phyloP scores from a whole-genome alignment of 2,888 invertebrate species.

The Sinohyriopsis cumingii region DNA sequence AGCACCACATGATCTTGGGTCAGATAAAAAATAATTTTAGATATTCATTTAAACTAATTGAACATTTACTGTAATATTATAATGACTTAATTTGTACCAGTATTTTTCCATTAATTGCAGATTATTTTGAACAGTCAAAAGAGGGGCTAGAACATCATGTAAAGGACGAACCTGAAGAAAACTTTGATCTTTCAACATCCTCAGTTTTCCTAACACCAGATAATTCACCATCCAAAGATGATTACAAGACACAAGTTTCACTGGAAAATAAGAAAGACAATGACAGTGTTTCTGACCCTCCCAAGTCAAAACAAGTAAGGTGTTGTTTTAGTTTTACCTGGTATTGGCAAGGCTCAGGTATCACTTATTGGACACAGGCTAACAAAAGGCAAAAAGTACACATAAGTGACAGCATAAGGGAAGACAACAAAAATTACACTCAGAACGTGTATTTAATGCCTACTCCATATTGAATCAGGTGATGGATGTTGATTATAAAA shows the following conservation, averaged over 20 bases:
- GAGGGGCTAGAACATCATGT: neutral
- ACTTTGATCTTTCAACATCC: conserved; percentile 24
- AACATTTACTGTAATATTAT: neutral
- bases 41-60: too few relatives aligned
- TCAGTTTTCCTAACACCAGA: conserved; percentile 55
- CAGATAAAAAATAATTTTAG: too few relatives aligned
- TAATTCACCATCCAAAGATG: conserved; percentile 50
- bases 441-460: too few relatives aligned
- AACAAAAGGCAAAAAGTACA: too few relatives aligned
- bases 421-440: too few relatives aligned
- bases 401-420: too few relatives aligned
- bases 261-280: neutral
- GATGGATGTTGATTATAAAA: too few relatives aligned
- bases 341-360: neutral
- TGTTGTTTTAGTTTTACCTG: neutral
- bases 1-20: too few relatives aligned
- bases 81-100: neutral
- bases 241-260: neutral
- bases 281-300: conserved; percentile 12
- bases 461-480: too few relatives aligned
- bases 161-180: conserved; percentile 6
- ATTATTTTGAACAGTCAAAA: neutral
- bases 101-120: neutral
- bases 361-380: too few relatives aligned
- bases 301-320: conserved; percentile 34